phyloP scores from a whole-genome alignment of 2,113 vertebrate genomes.

The Grus americana region DNA sequence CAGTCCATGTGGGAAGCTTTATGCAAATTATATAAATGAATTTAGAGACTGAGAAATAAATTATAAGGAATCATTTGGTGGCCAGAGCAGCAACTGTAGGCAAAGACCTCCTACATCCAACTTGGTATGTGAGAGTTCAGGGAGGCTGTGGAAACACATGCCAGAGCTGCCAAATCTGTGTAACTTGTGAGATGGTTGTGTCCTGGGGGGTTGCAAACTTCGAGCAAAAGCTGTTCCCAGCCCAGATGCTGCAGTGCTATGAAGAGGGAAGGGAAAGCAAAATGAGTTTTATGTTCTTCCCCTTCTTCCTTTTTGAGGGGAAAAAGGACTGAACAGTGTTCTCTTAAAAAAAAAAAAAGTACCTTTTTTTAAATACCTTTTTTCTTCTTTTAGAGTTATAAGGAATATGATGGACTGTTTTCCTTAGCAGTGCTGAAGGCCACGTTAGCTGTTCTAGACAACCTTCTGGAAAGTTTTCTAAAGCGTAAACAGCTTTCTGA shows the following conservation, averaged over 20 bases:
- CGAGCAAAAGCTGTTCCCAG: not conserved
- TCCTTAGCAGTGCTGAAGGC: not conserved
- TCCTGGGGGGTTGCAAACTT: not conserved
- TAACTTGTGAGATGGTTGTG: not conserved
- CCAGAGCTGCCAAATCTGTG: not conserved
- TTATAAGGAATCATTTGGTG: not conserved
- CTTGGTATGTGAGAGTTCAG: not conserved
- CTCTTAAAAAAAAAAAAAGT: not conserved
- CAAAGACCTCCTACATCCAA: not conserved
- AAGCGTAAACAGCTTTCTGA: constrained; percentile 11
- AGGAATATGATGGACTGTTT: not conserved
- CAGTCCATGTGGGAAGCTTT: not conserved
- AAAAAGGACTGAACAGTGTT: not conserved
- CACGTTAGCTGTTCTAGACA: not conserved
- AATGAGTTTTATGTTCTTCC: not conserved
- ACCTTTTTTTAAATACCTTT: not conserved
- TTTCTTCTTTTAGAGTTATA: not conserved
- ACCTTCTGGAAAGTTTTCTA: constrained; percentile 5
- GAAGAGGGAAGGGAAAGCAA: not conserved
- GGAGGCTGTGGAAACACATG: constrained; percentile 7
- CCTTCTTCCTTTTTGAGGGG: not conserved
- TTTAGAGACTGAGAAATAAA: not conserved
- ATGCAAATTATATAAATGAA: not conserved
- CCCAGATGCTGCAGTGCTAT: not conserved
- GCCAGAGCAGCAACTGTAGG: constrained; percentile 26